Evolutionary conservation across 2,888 invertebrate species (phyloP).

Genomic region (Drosophila nigricruria): DNA sequence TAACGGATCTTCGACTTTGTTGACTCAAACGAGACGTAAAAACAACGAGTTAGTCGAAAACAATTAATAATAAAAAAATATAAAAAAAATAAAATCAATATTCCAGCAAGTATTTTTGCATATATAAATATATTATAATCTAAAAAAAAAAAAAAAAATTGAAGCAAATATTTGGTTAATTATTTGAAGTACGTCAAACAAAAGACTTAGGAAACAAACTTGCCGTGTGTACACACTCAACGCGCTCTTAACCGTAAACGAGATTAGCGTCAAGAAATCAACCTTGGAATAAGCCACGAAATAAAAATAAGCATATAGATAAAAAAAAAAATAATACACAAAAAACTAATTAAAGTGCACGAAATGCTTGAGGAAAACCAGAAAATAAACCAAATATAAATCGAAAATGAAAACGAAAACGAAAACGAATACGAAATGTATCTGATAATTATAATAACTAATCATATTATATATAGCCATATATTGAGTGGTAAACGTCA

Average conservation of each 20-base stretch:
- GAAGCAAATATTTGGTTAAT: slow-evolving; percentile 4
- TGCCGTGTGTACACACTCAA: slow-evolving; percentile 10
- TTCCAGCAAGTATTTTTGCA: slow-evolving; percentile 12
- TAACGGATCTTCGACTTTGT: slow-evolving; percentile 14
- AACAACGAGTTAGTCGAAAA: slow-evolving; percentile 25
- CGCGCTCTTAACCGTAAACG: slow-evolving; percentile 11
- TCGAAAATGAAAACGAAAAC: slow-evolving; percentile 10
- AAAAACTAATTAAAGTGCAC: slow-evolving; percentile 61
- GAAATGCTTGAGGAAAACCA: slow-evolving; percentile 53
- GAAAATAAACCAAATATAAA: slow-evolving; percentile 34
- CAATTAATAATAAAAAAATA: slow-evolving; percentile 9
- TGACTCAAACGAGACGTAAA: slow-evolving; percentile 18
- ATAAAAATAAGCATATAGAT: slow-evolving; percentile 19
- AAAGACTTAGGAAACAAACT: slow-evolving; percentile 58
- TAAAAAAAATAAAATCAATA: neutral
- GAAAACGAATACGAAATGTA: slow-evolving; percentile 7
- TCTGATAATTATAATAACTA: slow-evolving; percentile 36
- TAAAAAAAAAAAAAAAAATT: neutral
- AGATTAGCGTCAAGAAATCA: slow-evolving; percentile 47
- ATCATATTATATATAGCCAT: slow-evolving; percentile 22
- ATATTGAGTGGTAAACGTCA: slow-evolving; percentile 25
- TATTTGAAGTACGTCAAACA: slow-evolving; percentile 12
- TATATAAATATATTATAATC: slow-evolving; percentile 4
- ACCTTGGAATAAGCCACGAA: slow-evolving; percentile 58
- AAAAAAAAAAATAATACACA: slow-evolving; percentile 21